phyloP scores from a whole-genome alignment of 2,113 vertebrate species.

The Takifugu bimaculatus region DNA sequence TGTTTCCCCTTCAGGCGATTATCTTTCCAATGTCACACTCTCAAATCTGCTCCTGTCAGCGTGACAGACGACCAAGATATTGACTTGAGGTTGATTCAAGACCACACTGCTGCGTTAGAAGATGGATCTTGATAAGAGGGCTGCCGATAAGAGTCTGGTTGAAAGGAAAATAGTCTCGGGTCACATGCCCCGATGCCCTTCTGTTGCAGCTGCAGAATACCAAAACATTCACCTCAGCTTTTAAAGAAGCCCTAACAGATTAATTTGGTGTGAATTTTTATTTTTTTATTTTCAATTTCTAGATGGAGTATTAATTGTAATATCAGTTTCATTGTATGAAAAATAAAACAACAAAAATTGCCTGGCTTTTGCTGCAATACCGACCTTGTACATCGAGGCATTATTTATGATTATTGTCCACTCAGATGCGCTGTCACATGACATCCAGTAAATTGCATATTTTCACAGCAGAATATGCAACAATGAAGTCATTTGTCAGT shows the following conservation, averaged over 20 bases:
- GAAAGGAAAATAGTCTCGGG: slow-evolving; percentile 50
- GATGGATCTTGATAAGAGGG: slow-evolving; percentile 49
- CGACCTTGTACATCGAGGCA: slow-evolving; percentile 27
- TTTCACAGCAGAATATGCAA: no score
- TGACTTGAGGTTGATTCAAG: slow-evolving; percentile 67
- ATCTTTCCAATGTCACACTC: slow-evolving; percentile 57
- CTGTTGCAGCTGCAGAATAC: slow-evolving; percentile 12
- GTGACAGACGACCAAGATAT: slow-evolving; percentile 60
- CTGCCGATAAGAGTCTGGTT: slow-evolving; percentile 44
- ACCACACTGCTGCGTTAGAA: slow-evolving; percentile 46
- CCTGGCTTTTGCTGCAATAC: slow-evolving; percentile 48
- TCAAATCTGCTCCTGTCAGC: slow-evolving; percentile 51
- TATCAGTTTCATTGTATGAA: no score
- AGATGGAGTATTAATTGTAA: not conserved
- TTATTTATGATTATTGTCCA: no score
- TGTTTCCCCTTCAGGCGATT: slow-evolving; percentile 52
- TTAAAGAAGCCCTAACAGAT: no score
- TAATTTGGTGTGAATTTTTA: slow-evolving; percentile 7
- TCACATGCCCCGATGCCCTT: slow-evolving; percentile 28
- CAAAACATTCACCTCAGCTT: not conserved
- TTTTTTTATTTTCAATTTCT: slow-evolving; percentile 16
- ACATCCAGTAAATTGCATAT: no score
- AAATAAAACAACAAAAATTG: not conserved
- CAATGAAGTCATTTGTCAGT: no score
- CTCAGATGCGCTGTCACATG: no score